Conservation (phyloP, 2,113 vertebrate species). For the Anguilla japonica region DNA sequence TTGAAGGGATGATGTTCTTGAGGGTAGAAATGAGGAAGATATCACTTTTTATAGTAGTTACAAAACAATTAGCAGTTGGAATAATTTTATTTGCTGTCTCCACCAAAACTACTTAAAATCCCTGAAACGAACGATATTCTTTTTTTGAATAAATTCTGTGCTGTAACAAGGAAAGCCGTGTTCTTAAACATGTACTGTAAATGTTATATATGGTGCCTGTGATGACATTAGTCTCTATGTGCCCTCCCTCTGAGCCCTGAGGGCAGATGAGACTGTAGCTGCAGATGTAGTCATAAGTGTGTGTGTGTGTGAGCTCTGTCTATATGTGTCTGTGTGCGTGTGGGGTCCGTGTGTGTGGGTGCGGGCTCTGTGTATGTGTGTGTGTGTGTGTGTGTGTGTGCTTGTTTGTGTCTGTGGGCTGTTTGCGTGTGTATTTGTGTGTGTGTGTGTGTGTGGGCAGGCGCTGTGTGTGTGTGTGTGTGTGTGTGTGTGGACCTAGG, state of each 20-base stretch:
- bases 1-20: no score
- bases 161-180: not conserved
- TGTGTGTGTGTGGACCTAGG: not conserved
- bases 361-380: no score
- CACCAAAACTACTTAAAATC: not conserved
- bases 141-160: not conserved
- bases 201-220: not conserved
- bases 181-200: not conserved
- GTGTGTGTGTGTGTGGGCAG: not conserved
- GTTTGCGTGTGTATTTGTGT: no score
- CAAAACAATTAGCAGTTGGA: no score
- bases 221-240: not conserved
- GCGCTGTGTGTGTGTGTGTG: not conserved
- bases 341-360: no score
- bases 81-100: no score
- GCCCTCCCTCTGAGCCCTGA: not conserved
- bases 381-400: no score
- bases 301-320: no score
- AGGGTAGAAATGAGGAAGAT: no score
- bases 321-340: no score
- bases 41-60: not conserved
- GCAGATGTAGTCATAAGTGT: no score
- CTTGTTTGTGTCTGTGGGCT: no score
- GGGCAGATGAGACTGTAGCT: not conserved
- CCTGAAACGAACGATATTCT: not conserved